phyloP scores from a whole-genome alignment of 2,888 invertebrate species.

The Keiferia lycopersicella region DNA sequence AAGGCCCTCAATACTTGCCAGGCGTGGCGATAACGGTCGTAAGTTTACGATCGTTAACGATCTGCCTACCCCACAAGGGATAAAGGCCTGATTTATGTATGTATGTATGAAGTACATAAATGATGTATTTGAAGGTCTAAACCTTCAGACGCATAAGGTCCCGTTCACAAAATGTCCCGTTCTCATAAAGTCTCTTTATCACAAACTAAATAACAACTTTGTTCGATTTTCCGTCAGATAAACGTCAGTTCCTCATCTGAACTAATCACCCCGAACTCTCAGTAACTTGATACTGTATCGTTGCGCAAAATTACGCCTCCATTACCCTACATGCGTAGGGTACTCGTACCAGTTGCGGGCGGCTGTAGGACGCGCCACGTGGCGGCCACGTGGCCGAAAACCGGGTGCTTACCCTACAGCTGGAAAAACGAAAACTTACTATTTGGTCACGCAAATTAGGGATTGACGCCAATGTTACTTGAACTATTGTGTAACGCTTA shows the following conservation, averaged over 20 bases:
- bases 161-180: too few relatives aligned
- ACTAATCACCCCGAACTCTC: neutral
- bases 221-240: neutral
- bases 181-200: too few relatives aligned
- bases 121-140: too few relatives aligned
- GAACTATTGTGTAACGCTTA: too few relatives aligned
- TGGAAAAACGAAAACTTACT: neutral
- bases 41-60: too few relatives aligned
- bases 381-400: slow-evolving; percentile 37
- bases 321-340: slow-evolving; percentile 14
- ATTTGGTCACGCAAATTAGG: slow-evolving; percentile 15
- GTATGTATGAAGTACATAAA: too few relatives aligned
- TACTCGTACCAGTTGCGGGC: slow-evolving; percentile 32
- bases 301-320: slow-evolving; percentile 25
- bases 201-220: neutral
- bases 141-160: too few relatives aligned
- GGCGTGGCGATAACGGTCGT: too few relatives aligned
- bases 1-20: too few relatives aligned
- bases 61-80: too few relatives aligned
- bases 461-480: neutral
- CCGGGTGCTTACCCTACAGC: slow-evolving; percentile 13
- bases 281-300: slow-evolving; percentile 15
- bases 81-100: too few relatives aligned
- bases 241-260: neutral
- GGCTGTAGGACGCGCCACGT: slow-evolving; percentile 42